Percentiles rank a stretch among this genome's conserved stretches.
phyloP scores from a whole-genome alignment of 2,113 vertebrate species.

The Elephas maximus region DNA sequence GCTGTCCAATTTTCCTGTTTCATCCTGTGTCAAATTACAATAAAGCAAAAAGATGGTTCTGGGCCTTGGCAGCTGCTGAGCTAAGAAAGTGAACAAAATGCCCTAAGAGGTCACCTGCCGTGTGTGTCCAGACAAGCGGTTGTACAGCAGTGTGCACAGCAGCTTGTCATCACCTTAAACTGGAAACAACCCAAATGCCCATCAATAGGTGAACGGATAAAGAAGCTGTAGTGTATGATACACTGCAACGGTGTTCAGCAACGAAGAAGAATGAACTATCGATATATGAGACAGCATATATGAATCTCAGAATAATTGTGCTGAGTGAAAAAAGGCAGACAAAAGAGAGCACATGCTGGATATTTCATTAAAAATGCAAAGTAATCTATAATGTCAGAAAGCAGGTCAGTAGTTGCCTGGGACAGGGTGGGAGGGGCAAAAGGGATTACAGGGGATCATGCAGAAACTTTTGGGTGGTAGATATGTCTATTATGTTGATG shows the following conservation, averaged over 20 bases:
- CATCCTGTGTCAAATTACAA: neutral
- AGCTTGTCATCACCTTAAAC: neutral
- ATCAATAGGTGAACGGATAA: neutral
- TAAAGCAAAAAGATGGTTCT: neutral
- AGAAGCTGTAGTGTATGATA: neutral
- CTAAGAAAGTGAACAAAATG: neutral
- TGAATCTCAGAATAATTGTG: neutral
- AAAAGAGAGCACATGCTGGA: neutral
- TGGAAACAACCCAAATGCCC: neutral
- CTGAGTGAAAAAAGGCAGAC: neutral
- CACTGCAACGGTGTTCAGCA: neutral
- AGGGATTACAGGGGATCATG: neutral
- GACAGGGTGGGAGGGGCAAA: neutral
- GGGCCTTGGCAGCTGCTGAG: neutral
- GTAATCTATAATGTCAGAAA: neutral
- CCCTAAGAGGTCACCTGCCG: neutral
- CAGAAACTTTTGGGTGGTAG: neutral
- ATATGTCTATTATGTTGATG: neutral
- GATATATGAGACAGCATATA: too few species aligned
- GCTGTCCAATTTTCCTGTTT: neutral
- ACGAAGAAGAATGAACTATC: neutral
- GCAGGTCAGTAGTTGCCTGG: neutral
- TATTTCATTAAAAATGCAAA: neutral
- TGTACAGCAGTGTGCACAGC: rapidly evolving
- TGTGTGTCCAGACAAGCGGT: rapidly evolving